These are phyloP conservation scores for Tretioscincus oriximinensis DNA, from an alignment of 2,113 vertebrate species.

Conservation along the genomic window DNA sequence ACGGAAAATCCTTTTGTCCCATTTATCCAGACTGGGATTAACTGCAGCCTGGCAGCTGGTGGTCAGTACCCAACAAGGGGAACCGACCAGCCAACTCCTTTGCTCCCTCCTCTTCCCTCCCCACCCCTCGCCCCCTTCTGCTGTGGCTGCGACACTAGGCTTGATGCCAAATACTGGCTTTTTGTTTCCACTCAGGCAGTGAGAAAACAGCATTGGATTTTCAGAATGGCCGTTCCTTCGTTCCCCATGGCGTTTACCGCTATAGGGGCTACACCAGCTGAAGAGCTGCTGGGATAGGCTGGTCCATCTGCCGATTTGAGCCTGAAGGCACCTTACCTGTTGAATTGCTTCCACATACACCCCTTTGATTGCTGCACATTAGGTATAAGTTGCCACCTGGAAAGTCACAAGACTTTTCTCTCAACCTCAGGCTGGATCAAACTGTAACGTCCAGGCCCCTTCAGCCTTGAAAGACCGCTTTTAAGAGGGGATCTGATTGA, in stretches of 20 bases:
- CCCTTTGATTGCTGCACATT: background rate
- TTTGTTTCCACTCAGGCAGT: background rate
- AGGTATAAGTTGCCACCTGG: no score
- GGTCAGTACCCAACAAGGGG: background rate
- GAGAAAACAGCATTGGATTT: background rate
- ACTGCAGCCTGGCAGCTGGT: background rate
- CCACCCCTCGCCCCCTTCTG: background rate
- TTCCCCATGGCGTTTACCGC: background rate
- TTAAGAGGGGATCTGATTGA: no score
- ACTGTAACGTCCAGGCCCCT: no score
- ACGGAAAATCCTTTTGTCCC: slow-evolving; percentile 1
- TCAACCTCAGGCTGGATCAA: no score
- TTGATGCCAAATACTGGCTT: background rate
- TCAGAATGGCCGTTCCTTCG: background rate
- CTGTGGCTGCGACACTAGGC: background rate
- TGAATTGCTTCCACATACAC: background rate
- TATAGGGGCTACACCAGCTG: background rate
- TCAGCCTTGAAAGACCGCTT: no score
- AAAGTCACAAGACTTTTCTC: no score
- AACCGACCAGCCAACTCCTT: background rate
- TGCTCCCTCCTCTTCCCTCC: background rate
- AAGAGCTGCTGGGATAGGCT: background rate
- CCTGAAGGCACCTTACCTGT: background rate
- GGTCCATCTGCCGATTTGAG: background rate
- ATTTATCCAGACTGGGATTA: slow-evolving; percentile 6